Evolutionary conservation across 2,888 invertebrate genomes (phyloP).

Genomic region (Rhyacophila evoluta): DNA sequence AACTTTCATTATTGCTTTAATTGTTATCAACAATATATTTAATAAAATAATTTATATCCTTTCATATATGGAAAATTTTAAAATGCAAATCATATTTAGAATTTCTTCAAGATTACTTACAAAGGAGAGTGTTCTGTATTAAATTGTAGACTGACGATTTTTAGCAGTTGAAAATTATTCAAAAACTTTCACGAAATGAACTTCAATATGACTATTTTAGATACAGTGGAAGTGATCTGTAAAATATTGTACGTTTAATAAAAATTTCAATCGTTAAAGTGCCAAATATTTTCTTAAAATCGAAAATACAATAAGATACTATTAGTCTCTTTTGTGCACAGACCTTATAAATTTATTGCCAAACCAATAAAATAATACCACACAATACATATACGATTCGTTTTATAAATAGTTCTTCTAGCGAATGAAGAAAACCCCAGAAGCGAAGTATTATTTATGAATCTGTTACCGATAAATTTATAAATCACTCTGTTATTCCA

Average conservation of each 20-base stretch:
- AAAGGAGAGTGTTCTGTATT: too few relatives aligned
- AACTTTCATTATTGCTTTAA: too few relatives aligned
- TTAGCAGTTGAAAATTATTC: too few relatives aligned
- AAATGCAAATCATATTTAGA: too few relatives aligned
- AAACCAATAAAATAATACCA: conserved; percentile 7
- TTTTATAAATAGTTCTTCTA: neutral
- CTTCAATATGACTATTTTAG: too few relatives aligned
- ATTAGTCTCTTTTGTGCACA: conserved; percentile 24
- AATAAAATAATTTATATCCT: too few relatives aligned
- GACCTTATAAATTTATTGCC: conserved; percentile 18
- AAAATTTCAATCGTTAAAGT: neutral
- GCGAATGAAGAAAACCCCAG: neutral
- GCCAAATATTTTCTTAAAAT: neutral
- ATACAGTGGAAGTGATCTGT: neutral
- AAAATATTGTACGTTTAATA: neutral
- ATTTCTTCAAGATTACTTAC: too few relatives aligned
- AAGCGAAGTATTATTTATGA: neutral
- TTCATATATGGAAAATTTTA: too few relatives aligned
- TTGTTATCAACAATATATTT: too few relatives aligned
- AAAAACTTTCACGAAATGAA: too few relatives aligned
- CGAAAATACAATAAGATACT: conserved; percentile 2
- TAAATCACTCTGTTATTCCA: neutral
- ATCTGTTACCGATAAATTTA: neutral
- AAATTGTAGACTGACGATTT: too few relatives aligned
- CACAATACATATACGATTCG: neutral